Conservation (phyloP, 2,888 invertebrate genomes). For the Loripinus fragilis region DNA sequence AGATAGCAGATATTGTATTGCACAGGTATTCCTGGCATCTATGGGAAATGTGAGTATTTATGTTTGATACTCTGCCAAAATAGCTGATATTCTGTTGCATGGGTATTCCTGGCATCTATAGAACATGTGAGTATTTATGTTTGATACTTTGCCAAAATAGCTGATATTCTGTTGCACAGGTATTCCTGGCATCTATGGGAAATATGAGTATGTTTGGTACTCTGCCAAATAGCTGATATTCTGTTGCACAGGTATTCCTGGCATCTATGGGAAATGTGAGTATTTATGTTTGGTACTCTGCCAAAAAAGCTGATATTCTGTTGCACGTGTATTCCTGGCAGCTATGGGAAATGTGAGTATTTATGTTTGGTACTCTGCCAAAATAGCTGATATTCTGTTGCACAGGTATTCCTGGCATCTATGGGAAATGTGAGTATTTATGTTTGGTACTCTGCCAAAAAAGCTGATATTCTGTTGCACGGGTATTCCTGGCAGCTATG, state of each 20-base stretch:
- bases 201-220: too few relatives aligned
- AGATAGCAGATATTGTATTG: slow-evolving; percentile 79
- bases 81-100: too few relatives aligned
- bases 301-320: too few relatives aligned
- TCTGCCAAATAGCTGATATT: too few relatives aligned
- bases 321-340: slow-evolving; percentile 62
- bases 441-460: too few relatives aligned
- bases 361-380: slow-evolving; percentile 77
- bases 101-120: slow-evolving; percentile 72
- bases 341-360: slow-evolving; percentile 81
- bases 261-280: too few relatives aligned
- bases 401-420: slow-evolving; percentile 80
- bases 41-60: slow-evolving; percentile 81
- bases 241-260: too few relatives aligned
- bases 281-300: too few relatives aligned
- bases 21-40: slow-evolving; percentile 79
- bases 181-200: slow-evolving; percentile 80
- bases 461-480: too few relatives aligned
- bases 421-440: slow-evolving; percentile 81
- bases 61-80: too few relatives aligned
- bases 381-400: slow-evolving; percentile 81
- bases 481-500: too few relatives aligned
- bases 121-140: slow-evolving; percentile 80
- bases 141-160: slow-evolving; percentile 79
- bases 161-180: slow-evolving; percentile 82